Conservation (phyloP, 1,140 invertebrate genomes). For the Drosophila melanica region DNA sequence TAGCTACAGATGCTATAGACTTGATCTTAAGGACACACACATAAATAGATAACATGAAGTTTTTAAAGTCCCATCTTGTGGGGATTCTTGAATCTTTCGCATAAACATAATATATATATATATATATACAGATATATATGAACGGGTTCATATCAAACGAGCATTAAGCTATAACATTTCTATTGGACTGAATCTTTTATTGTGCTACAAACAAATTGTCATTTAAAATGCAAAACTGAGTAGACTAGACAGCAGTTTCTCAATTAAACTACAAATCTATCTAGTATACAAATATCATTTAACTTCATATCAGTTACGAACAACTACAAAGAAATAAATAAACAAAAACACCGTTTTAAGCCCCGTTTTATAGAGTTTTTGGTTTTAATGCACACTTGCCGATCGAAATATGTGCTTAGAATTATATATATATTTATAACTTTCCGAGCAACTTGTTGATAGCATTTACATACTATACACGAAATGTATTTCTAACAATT, state of each 20-base stretch:
- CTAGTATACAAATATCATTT: constrained; percentile 66
- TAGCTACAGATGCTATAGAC: constrained; percentile 44
- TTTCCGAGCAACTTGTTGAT: constrained; percentile 32
- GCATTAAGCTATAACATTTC: constrained; percentile 57
- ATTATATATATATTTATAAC: constrained; percentile 1
- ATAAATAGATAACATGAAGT: constrained; percentile 41
- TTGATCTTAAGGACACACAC: constrained; percentile 26
- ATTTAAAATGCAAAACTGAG: constrained; percentile 71
- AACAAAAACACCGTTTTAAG: constrained; percentile 35
- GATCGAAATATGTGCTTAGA: constrained; percentile 18
- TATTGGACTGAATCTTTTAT: constrained; percentile 72
- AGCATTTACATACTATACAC: constrained; percentile 40
- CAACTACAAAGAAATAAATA: constrained; percentile 30
- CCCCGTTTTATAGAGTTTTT: constrained; percentile 35
- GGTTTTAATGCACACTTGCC: constrained; percentile 21
- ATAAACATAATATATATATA: constrained; percentile 54
- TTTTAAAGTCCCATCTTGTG: constrained; percentile 34
- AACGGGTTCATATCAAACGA: constrained; percentile 62
- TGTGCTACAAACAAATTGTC: constrained; percentile 52
- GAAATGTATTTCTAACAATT: constrained; percentile 34
- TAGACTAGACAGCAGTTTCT: constrained; percentile 53
- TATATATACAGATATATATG: constrained; percentile 19
- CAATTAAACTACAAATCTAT: constrained; percentile 46
- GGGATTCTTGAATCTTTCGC: constrained; percentile 1
- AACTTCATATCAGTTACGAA: constrained; percentile 68